Base-by-base conservation (phyloP, 1,140 invertebrate species). In the Cotesia glomerata region DNA sequence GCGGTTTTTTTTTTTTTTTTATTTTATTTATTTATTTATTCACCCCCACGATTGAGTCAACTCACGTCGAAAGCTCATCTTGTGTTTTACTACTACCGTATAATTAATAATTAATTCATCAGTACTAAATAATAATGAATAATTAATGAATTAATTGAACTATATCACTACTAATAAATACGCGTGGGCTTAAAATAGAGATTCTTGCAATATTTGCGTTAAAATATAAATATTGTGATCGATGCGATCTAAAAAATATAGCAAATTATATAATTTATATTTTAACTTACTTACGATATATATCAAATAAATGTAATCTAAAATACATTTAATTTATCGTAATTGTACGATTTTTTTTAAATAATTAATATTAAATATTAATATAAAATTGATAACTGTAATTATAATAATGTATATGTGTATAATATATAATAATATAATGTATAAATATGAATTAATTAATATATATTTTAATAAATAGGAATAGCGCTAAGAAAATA, bases 1-100 rank as follows among this genome's bases (percentile, higher is more conserved):
- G 39, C 18, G 49, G 52, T 70, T 49, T 16, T 51, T 70, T 70
- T 32, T 39, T 9, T 18, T 63, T 16, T 26, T 14, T 63, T 36
- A n/a, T n/a, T n/a, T n/a, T n/a, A n/a, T n/a, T n/a, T n/a, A n/a
- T n/a, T n/a, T n/a, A n/a, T n/a, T n/a, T n/a, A 13, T n/a, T 36
- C 35, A 45, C 26, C 52, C 54, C 68, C 9, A 7, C 69, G 61
- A 71, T 71, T 61, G 69, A 71, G 69, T 71, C 69, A 71, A 71
- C 69, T 64, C 69, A 34, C 63, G 3, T 14, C 14, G 26, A 16
- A 45, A 18, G 11, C 13, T 36, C 26, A 13, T 59, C 18, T 59
- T 26, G 16, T 45, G 35, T 59, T 58, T 54, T 69, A 70, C 68
- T 58, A 70, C 58, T 49, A 61, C 56, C 58, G 11, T 58, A 18